Percentiles rank a stretch among this genome's conserved stretches.
Conservation (phyloP, 2,113 vertebrate genomes). For the Mesitornis unicolor region DNA sequence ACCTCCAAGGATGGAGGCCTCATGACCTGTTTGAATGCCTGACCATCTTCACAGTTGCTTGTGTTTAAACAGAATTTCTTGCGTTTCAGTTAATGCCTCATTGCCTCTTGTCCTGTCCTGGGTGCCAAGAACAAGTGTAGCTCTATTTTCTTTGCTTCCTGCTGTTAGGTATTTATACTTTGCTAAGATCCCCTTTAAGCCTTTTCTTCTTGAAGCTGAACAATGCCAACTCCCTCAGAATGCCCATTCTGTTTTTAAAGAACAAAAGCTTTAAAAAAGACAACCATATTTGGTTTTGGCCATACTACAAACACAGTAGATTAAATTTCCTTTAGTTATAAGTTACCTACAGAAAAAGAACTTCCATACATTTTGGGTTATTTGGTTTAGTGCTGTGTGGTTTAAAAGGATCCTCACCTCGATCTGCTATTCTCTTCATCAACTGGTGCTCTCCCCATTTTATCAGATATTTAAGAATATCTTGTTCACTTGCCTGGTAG, state of each 20-base stretch:
- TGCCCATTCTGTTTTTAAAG: background rate
- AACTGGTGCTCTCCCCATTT: constrained; percentile 99
- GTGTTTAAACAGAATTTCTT: background rate
- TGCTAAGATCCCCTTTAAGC: background rate
- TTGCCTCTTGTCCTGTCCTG: background rate
- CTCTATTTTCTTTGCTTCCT: background rate
- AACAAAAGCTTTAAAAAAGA: too few species aligned
- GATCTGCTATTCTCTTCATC: constrained; percentile 98
- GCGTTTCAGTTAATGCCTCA: background rate
- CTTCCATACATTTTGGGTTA: background rate
- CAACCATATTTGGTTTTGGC: background rate
- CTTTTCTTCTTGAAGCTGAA: background rate
- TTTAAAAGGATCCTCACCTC: constrained; percentile 82
- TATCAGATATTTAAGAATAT: constrained; percentile 96
- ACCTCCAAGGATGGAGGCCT: background rate
- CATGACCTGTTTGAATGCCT: background rate
- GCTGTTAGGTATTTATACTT: background rate
- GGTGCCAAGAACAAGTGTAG: background rate
- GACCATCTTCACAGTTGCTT: background rate
- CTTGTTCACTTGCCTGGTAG: constrained; percentile 96
- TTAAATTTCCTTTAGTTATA: background rate
- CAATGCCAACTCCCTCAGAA: background rate
- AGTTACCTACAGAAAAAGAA: background rate
- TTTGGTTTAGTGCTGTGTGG: background rate
- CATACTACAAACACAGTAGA: background rate